Evolutionary conservation across 1,140 invertebrate species (phyloP), one percentile per base, ranked within the genome.

Genomic region (Drosophila pallidifrons): DNA sequence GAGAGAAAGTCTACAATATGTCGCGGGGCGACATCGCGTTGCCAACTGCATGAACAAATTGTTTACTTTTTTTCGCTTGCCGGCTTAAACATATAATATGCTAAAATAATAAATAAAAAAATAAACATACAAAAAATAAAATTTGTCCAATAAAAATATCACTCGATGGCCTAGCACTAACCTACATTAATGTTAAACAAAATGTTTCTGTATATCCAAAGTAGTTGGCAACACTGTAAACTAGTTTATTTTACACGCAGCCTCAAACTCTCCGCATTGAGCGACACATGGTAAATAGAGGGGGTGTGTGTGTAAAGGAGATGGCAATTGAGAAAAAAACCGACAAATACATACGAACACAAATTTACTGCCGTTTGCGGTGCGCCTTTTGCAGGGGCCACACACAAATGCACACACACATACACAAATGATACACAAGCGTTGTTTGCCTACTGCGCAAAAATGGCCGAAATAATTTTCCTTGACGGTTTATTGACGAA

Each of bases 1-100:
- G 82, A 87, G 82, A 86, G 82, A 86, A 86, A 86, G 82, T 86
- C 81, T 85, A 85, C 82, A 86, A 77, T 15, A 55, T 35, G 54
- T 7, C 43, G 28, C 43, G 28, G 32, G 20, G 32, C 32, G 55
- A 25, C 28, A 41, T 20, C 51, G 70, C 51, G 75, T 77, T 77
- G 75, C 70, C 75, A 77, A 77, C 75, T 68, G 35, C 46, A 10
- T 20, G 10, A 6, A 45, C 8, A 66, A 66, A 76, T 73, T 74
- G 69, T 77, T 74, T 74, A 73, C 63, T 74, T 74, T 74, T 74
- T 73, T 68, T 49, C 1, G 32, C 47, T 73, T 45, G 68, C 75
- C 70, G 75, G 72, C 43, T 67, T 49, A 45, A 45, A 47, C 32
- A 59, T 3, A 54, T 28, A 15, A 13, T 58, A 63, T 45, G 58